Conservation (phyloP, 2,888 invertebrate genomes). For the Amorpha juglandis region DNA sequence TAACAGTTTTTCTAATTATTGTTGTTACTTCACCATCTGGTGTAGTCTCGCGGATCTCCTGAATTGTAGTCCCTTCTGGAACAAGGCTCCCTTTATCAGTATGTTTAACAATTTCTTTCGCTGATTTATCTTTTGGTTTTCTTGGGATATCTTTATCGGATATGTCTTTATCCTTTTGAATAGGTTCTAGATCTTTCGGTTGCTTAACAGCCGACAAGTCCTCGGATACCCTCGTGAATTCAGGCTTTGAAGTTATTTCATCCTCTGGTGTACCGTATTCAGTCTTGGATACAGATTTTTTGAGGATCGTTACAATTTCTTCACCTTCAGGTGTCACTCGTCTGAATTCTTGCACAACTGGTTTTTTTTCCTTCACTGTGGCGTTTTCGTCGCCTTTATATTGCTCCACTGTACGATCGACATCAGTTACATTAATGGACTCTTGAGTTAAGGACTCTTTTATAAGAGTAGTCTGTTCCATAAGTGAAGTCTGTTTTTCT, state of each 20-base stretch:
- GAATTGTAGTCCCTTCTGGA: conserved; percentile 37
- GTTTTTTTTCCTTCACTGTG: conserved; percentile 42
- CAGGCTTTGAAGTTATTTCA: not conserved
- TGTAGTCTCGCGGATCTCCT: conserved; percentile 46
- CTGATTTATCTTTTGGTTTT: conserved; percentile 30
- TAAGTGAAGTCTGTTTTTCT: not conserved
- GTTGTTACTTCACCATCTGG: conserved; percentile 60
- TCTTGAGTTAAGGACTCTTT: not conserved
- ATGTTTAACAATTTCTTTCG: conserved; percentile 16
- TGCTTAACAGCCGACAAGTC: not conserved
- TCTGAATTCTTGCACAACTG: conserved; percentile 51
- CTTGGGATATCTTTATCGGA: no score
- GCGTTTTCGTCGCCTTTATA: not conserved
- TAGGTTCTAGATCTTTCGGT: not conserved
- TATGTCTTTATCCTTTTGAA: not conserved
- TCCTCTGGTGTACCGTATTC: not conserved
- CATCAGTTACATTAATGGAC: not conserved
- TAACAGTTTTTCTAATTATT: conserved; percentile 52
- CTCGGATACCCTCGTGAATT: not conserved
- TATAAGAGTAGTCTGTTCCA: not conserved
- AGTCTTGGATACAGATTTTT: conserved; percentile 44
- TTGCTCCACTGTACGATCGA: not conserved
- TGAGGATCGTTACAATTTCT: conserved; percentile 55
- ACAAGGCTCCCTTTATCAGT: conserved; percentile 27
- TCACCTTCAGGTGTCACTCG: conserved; percentile 50